A percentile compares a stretch with the other conserved stretches of the same genome.
phyloP scores from a whole-genome alignment of 2,113 vertebrate species.

The Petroica traversi region DNA sequence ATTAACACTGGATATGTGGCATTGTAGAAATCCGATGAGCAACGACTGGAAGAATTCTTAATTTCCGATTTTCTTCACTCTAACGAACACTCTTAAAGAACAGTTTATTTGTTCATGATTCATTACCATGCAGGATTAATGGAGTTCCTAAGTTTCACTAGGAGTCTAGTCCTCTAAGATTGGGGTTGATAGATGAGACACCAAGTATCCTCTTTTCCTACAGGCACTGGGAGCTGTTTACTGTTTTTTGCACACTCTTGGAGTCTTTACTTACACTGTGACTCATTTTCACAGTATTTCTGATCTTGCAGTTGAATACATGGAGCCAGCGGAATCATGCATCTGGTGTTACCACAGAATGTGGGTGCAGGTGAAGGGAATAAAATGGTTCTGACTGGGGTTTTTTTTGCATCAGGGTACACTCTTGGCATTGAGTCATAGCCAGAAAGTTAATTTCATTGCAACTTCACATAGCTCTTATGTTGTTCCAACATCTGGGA shows the following conservation, averaged over 20 bases:
- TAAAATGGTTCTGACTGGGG: neutral
- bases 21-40: neutral
- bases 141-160: neutral
- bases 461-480: neutral
- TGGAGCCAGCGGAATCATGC: neutral
- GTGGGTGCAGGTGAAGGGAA: neutral
- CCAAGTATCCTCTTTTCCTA: neutral
- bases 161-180: neutral
- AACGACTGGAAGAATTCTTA: neutral
- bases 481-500: neutral
- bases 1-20: neutral
- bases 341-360: neutral
- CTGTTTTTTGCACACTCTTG: fast-evolving
- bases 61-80: neutral
- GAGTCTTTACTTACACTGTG: neutral
- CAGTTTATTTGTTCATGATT: neutral
- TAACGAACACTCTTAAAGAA: neutral
- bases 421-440: neutral
- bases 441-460: neutral
- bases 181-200: neutral
- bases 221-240: neutral
- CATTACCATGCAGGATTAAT: neutral
- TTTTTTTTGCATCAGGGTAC: neutral
- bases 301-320: neutral
- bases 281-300: neutral